These are phyloP conservation scores for Sitodiplosis mosellana DNA, from an alignment of 1,140 invertebrate genomes.

Conservation along the genomic window DNA sequence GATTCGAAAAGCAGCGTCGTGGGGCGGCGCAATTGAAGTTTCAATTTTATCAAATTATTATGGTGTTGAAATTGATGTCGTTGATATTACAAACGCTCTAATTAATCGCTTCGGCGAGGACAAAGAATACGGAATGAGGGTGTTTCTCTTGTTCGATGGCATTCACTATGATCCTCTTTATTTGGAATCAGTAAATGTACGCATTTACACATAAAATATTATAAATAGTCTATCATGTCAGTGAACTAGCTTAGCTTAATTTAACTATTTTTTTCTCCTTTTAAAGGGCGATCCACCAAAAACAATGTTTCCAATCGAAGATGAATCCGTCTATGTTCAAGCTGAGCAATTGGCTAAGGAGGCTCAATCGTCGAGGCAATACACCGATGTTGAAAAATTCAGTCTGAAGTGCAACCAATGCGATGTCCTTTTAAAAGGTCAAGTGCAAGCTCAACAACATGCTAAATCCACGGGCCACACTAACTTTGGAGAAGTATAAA, in stretches of 20 bases:
- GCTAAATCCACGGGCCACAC: constrained; percentile 69
- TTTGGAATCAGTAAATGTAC: constrained; percentile 45
- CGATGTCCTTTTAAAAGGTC: constrained; percentile 49
- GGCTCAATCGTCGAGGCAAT: constrained; percentile 67
- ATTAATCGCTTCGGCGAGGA: constrained; percentile 91
- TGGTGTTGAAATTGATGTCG: constrained; percentile 81
- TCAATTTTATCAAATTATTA: constrained; percentile 77
- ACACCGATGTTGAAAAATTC: constrained; percentile 77
- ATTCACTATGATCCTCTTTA: constrained; percentile 92
- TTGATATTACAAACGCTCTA: constrained; percentile 75
- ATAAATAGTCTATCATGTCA: not conserved
- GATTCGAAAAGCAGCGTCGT: constrained; percentile 67
- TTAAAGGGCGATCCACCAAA: constrained; percentile 44
- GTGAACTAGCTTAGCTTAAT: not conserved
- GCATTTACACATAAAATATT: not conserved
- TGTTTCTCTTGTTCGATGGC: constrained; percentile 87
- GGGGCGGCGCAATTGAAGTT: constrained; percentile 92
- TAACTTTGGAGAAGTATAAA: constrained; percentile 69
- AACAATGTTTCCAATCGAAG: constrained; percentile 63
- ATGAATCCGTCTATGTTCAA: constrained; percentile 50
- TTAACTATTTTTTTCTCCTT: constrained; percentile 12
- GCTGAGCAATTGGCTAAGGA: constrained; percentile 71
- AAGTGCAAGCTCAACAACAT: constrained; percentile 62
- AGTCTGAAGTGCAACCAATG: constrained; percentile 67
- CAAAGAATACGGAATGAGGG: constrained; percentile 61